These are phyloP conservation scores for Carollia perspicillata DNA, from an alignment of 2,113 vertebrate genomes.

Conservation along the genomic window DNA sequence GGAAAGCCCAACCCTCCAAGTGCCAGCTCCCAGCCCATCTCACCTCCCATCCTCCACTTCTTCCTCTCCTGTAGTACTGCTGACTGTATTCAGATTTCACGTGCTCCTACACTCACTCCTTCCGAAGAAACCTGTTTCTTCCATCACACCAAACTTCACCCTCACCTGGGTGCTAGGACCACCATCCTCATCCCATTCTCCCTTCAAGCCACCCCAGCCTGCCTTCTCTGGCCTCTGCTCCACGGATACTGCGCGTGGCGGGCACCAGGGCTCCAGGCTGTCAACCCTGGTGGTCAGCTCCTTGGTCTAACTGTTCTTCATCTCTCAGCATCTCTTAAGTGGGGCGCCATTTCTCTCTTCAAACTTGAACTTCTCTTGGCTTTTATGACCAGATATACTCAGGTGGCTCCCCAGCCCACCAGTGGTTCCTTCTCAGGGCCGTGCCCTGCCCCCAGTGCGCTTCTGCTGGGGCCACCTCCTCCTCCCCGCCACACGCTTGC, in stretches of 20 bases:
- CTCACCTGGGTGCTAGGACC: background rate
- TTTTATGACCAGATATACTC: background rate
- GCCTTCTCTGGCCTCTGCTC: background rate
- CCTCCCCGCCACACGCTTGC: no score
- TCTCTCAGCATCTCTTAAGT: background rate
- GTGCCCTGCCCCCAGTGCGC: no score
- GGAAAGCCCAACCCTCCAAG: no score
- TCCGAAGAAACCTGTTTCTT: background rate
- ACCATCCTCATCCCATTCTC: background rate
- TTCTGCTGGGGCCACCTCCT: background rate
- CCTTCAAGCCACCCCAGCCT: background rate
- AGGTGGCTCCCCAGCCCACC: background rate
- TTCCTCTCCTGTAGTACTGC: background rate
- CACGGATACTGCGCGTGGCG: rapidly evolving
- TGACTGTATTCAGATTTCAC: background rate
- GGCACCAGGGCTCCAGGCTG: background rate
- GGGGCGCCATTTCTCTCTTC: background rate
- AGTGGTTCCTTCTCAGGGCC: background rate
- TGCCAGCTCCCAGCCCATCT: background rate
- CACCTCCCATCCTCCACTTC: background rate
- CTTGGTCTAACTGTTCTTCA: background rate
- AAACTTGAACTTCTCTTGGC: background rate
- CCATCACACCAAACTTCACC: background rate
- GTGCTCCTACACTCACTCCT: no score
- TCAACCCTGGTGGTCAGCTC: background rate